phyloP scores from a whole-genome alignment of 2,888 invertebrate species.

The Eremobia ochroleuca region DNA sequence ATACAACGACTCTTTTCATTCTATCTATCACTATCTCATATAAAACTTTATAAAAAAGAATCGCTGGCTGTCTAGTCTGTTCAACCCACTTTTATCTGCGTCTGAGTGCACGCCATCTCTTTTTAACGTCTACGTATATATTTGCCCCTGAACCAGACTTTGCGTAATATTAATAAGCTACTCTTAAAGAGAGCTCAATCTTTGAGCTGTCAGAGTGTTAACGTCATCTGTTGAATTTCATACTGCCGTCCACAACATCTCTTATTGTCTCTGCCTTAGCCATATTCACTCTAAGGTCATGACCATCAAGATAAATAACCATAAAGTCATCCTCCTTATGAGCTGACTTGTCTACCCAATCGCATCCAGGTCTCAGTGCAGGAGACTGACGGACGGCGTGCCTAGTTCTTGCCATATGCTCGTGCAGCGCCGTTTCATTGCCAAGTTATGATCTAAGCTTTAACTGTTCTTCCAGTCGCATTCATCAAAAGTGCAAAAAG shows the following conservation, averaged over 20 bases:
- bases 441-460: constrained; percentile 14
- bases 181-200: constrained; percentile 18
- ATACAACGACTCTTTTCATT: constrained; percentile 14
- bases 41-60: constrained; percentile 30
- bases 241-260: not conserved
- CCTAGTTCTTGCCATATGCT: not conserved
- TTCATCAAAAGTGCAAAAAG: constrained; percentile 24
- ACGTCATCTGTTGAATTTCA: constrained; percentile 5
- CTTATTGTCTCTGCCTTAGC: not conserved
- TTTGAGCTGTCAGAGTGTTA: constrained; percentile 7
- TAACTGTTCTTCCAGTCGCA: constrained; percentile 9
- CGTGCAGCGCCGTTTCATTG: not conserved
- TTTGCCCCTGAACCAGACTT: constrained; percentile 36
- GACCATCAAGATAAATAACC: not conserved
- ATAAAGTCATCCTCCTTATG: not conserved
- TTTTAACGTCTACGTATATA: constrained; percentile 34
- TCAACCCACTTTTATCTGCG: constrained; percentile 23
- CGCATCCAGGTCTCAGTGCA: not conserved
- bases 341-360: too few species aligned
- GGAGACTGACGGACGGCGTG: not conserved
- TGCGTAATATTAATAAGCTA: constrained; percentile 31
- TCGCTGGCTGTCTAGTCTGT: constrained; percentile 24
- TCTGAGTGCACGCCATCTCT: constrained; percentile 19
- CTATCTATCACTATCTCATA: constrained; percentile 17
- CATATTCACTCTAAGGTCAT: too few species aligned